Percentiles rank a stretch among this genome's conserved stretches.
Conservation (phyloP, 1,140 invertebrate species). For the Zaprionus tsacasi region DNA sequence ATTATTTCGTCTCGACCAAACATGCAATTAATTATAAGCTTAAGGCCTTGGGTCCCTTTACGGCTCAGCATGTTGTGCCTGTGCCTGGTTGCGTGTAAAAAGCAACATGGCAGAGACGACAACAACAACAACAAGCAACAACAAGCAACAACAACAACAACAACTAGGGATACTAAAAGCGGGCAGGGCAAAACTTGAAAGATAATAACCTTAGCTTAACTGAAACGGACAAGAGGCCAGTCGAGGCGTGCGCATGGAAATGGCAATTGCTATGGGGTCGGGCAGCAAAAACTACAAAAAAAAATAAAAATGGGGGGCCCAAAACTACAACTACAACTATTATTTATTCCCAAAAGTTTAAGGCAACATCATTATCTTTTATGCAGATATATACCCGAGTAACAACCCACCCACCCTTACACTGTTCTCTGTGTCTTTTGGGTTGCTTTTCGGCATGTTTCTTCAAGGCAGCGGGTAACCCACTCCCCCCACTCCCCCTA, state of each 20-base stretch:
- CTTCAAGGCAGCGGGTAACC: conserved; percentile 59
- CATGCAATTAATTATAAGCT: conserved; percentile 84
- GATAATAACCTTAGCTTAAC: conserved; percentile 82
- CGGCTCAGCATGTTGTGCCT: conserved; percentile 65
- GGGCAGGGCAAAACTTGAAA: conserved; percentile 72
- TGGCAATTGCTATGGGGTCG: conserved; percentile 15
- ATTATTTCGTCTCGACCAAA: conserved; percentile 84
- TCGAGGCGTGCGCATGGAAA: conserved; percentile 8
- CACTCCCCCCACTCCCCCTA: too few species aligned
- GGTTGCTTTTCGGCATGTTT: conserved; percentile 39
- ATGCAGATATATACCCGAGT: conserved; percentile 48
- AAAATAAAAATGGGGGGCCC: conserved; percentile 7
- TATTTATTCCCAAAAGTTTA: conserved; percentile 83
- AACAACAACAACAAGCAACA: conserved; percentile 22
- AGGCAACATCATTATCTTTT: conserved; percentile 84
- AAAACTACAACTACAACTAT: conserved; percentile 75
- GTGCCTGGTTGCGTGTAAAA: conserved; percentile 63
- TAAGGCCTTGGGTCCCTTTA: conserved; percentile 83
- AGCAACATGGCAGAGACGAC: conserved; percentile 54
- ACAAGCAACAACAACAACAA: conserved; percentile 26
- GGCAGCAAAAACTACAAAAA: background rate
- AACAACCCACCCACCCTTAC: background rate
- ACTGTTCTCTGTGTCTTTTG: conserved; percentile 32
- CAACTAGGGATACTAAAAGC: conserved; percentile 39
- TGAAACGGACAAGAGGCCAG: conserved; percentile 40